These are phyloP conservation scores for Herminia tarsipennalis DNA, from an alignment of 2,888 invertebrate species.

Conservation along the genomic window DNA sequence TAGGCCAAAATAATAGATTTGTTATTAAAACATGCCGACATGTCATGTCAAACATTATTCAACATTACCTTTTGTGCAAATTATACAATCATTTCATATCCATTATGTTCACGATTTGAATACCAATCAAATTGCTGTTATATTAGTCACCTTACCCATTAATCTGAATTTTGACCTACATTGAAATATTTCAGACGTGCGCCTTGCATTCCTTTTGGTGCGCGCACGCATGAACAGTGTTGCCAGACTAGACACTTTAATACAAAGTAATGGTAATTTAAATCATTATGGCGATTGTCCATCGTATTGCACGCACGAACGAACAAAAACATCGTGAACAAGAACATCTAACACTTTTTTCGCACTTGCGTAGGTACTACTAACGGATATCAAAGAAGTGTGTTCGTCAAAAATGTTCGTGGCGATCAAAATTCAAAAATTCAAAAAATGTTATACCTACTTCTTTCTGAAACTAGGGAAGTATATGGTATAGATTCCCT, in stretches of 20 bases:
- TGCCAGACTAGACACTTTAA: slow-evolving; percentile 9
- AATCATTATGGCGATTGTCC: too few species aligned
- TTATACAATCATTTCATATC: slow-evolving; percentile 10
- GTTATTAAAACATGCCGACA: not conserved
- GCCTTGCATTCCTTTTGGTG: slow-evolving; percentile 27
- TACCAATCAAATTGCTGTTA: slow-evolving; percentile 26
- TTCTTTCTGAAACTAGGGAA: too few species aligned
- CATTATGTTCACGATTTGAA: slow-evolving; percentile 16
- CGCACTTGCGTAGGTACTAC: too few species aligned
- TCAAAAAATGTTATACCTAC: too few species aligned
- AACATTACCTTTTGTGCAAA: not conserved
- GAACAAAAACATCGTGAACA: too few species aligned
- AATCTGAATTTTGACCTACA: slow-evolving; percentile 44
- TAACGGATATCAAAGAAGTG: too few species aligned
- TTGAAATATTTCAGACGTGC: slow-evolving; percentile 32
- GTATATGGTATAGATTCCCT: too few species aligned
- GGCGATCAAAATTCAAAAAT: too few species aligned
- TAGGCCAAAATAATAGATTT: not conserved
- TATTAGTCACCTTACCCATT: slow-evolving; percentile 40
- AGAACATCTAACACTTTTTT: too few species aligned
- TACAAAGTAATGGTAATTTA: too few species aligned
- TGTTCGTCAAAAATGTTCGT: too few species aligned
- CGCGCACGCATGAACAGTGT: slow-evolving; percentile 22
- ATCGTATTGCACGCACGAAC: too few species aligned
- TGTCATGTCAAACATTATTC: not conserved